Conservation (phyloP, 2,113 vertebrate genomes). For the Tursiops truncatus region DNA sequence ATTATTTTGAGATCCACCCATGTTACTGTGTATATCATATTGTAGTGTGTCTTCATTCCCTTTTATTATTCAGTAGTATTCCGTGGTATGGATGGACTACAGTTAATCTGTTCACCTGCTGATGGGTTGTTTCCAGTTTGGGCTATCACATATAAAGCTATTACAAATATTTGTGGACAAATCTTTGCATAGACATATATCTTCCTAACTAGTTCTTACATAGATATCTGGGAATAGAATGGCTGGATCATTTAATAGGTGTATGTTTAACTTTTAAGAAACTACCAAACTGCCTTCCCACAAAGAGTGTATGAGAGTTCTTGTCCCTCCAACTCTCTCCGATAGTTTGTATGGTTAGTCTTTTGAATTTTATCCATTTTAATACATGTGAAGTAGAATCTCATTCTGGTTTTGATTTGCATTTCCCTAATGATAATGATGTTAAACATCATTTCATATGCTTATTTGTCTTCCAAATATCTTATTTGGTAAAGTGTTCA, state of each 20-base stretch:
- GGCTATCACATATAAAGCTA: background rate
- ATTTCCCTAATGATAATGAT: background rate
- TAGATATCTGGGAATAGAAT: background rate
- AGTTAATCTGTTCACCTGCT: background rate
- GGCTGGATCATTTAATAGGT: background rate
- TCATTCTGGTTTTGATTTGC: background rate
- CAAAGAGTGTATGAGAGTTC: background rate
- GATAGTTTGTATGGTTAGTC: background rate
- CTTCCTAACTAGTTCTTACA: background rate
- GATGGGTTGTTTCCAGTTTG: background rate
- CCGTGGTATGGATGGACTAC: background rate
- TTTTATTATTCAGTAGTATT: background rate
- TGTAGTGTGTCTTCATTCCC: background rate
- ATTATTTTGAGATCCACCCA: background rate
- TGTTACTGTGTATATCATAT: background rate
- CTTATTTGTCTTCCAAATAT: background rate
- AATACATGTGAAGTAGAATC: background rate
- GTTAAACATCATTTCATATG: background rate
- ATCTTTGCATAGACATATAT: background rate
- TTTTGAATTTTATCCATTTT: background rate
- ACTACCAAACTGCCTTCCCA: background rate
- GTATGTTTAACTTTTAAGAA: background rate
- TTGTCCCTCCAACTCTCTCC: background rate
- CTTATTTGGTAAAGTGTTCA: background rate
- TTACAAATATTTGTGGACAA: background rate